Base-by-base conservation (phyloP, 2,113 vertebrate species). In the Danionella cerebrum region DNA sequence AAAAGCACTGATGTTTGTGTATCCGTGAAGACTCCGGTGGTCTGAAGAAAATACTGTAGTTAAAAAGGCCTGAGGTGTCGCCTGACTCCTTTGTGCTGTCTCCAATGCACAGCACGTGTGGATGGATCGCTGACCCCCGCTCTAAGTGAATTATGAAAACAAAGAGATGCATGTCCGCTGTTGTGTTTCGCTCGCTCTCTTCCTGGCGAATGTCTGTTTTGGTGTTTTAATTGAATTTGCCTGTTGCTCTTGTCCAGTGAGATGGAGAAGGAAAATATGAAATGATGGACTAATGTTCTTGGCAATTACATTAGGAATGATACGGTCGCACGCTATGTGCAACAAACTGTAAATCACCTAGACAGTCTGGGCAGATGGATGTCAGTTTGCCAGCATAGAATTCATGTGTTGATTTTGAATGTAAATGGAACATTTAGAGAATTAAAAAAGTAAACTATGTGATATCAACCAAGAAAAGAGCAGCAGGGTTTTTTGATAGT, bases 231-330 rank as follows among this genome's bases (percentile, higher is more conserved):
- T 60, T 52, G 2, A 50, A 42, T 76, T 72, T 38, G 22, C 4
- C 24, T 53, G 36, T 51, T 48, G 44, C 29, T 59, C 24, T 51
- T 54, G n/a, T 72, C 71, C 54, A 74, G 75, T 75, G 75, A 74
- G 65, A 72, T 63, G 31, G 69, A 70, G 75, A 24, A 70, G 75
- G 71, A 71, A 74, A 71, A 60, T 83, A 86, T 80, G 78, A 84
- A 86, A 80, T 80, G 78, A 74, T 81, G 82, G 83, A 84, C 84
- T 80, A 82, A 82, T 84, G 82, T 75, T 66, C 78, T 75, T 80
- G 74, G 80, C 77, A 76, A 82, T 85, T 78, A 79, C 71, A 75
- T 76, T 78, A 69, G 75, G 81, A 25, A 62, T 84, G 76, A 82
- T 85, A 85, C 72, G 79, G 79, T 81, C 83, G 79, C 75, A 79